A percentile compares a stretch with the other conserved stretches of the same genome.
These are phyloP conservation scores for Choloepus didactylus DNA, from an alignment of 2,797 vertebrate species.

Conservation along the genomic window DNA sequence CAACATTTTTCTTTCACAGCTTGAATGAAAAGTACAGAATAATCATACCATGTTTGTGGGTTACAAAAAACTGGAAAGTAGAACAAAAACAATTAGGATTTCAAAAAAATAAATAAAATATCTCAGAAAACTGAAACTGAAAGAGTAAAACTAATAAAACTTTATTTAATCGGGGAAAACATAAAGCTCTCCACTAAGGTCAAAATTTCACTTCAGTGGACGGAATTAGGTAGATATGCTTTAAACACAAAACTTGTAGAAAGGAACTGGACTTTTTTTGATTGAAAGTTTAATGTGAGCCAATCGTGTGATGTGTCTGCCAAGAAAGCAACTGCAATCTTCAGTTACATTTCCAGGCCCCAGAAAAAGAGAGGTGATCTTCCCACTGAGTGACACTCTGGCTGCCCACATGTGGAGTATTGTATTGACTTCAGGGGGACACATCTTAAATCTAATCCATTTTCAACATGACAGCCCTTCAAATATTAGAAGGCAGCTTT, in stretches of 20 bases:
- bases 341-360: background rate
- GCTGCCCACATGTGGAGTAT: background rate
- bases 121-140: background rate
- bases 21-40: background rate
- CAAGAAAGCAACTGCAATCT: background rate
- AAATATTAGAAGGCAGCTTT: background rate
- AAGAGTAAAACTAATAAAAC: constrained; percentile 17
- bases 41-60: background rate
- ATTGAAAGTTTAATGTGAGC: background rate
- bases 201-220: background rate
- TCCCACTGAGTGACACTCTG: background rate
- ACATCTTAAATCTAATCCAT: constrained; percentile 6
- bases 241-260: background rate
- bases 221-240: background rate
- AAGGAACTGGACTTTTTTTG: background rate
- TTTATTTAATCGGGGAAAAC: constrained; percentile 9
- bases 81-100: constrained; percentile 14
- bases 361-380: background rate
- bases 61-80: background rate
- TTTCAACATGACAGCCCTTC: constrained; percentile 16
- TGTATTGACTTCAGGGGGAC: background rate
- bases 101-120: background rate
- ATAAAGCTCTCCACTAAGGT: background rate
- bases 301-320: background rate
- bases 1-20: background rate